A percentile compares a stretch with the other conserved stretches of the same genome.
These are phyloP conservation scores for Agrochola macilenta DNA, from an alignment of 2,888 invertebrate species.

Conservation along the genomic window DNA sequence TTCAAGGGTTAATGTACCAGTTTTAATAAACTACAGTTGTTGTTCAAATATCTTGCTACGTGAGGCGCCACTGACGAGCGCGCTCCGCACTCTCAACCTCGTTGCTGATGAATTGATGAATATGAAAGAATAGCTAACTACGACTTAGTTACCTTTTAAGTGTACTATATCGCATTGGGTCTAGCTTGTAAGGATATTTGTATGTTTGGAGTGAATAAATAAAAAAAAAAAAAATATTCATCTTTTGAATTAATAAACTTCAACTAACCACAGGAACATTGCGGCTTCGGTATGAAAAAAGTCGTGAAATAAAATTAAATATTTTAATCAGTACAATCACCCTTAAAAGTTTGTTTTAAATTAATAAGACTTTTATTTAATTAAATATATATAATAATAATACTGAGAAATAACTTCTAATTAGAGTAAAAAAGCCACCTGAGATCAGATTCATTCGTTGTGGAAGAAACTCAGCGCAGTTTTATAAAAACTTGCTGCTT, in stretches of 20 bases:
- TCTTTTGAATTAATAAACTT: constrained; percentile 12
- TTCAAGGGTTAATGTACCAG: not conserved
- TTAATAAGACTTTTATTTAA: not conserved
- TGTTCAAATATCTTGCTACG: not conserved
- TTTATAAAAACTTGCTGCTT: constrained; percentile 5
- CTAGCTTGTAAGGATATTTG: too few species aligned
- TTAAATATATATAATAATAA: too few species aligned
- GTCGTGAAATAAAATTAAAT: constrained; percentile 2
- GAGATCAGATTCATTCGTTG: constrained; percentile 33
- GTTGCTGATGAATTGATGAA: too few species aligned
- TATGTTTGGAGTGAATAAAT: too few species aligned
- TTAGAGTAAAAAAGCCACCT: constrained; percentile 38
- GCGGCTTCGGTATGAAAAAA: not conserved
- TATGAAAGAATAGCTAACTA: too few species aligned
- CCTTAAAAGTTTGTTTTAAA: constrained; percentile 1
- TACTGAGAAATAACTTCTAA: constrained; percentile 25
- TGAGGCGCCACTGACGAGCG: too few species aligned
- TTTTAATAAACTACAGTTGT: constrained; percentile 15
- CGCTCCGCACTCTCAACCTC: too few species aligned
- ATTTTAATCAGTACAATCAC: not conserved
- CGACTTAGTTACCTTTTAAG: too few species aligned
- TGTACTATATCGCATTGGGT: too few species aligned
- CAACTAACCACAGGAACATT: not conserved
- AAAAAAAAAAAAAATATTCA: not conserved
- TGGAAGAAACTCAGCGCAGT: not conserved